phyloP scores from a whole-genome alignment of 2,113 vertebrate species.

The Cyanistes caeruleus region DNA sequence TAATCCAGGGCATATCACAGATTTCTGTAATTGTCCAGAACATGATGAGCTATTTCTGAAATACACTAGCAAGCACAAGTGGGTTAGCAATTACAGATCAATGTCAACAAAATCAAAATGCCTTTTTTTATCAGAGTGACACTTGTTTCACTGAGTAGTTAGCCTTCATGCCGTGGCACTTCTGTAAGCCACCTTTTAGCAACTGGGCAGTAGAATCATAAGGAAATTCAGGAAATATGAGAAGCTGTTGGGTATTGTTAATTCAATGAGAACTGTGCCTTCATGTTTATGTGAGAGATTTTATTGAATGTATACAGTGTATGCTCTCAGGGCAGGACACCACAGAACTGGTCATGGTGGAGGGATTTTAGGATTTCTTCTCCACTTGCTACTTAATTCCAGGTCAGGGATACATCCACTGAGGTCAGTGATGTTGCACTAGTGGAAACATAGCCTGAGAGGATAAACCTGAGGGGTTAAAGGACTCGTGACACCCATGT shows the following conservation, averaged over 20 bases:
- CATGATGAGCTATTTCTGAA: not conserved
- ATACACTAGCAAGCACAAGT: not conserved
- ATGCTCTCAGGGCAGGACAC: fast-evolving
- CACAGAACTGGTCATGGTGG: not conserved
- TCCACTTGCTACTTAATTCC: not conserved
- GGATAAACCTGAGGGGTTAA: not conserved
- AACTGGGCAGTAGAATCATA: not conserved
- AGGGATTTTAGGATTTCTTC: not conserved
- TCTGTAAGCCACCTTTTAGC: not conserved
- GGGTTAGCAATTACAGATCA: not conserved
- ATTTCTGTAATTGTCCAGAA: not conserved
- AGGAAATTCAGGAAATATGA: not conserved
- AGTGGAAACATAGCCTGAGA: not conserved
- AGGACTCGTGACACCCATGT: not conserved
- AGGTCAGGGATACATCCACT: not conserved
- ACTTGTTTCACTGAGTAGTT: not conserved
- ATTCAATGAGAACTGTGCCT: not conserved
- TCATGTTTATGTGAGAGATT: not conserved
- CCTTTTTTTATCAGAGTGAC: not conserved
- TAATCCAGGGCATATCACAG: not conserved
- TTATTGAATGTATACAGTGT: fast-evolving
- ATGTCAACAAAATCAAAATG: not conserved
- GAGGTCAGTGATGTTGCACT: not conserved
- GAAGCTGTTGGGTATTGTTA: not conserved
- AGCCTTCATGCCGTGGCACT: not conserved